Base-by-base conservation (phyloP, 2,113 vertebrate genomes). In the Psammodynastes pulverulentus region DNA sequence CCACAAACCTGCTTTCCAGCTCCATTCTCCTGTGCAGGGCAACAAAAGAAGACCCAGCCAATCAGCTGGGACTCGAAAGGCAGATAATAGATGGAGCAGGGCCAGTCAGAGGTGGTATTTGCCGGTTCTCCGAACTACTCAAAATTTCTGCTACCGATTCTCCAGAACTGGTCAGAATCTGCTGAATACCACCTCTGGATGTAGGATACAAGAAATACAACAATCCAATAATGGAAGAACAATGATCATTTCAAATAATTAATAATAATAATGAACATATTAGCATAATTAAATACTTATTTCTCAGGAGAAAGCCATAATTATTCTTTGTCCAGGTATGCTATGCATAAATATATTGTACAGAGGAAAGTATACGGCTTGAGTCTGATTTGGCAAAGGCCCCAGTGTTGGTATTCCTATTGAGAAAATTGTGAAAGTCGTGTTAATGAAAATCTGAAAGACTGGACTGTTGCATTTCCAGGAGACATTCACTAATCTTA, bases 311-410 rank as follows among this genome's bases (percentile, higher is more conserved):
- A 23, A 51, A 54, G 26, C n/a, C 88, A 26, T 58, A 24, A 89
- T n/a, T 56, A n/a, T 51, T 19, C 9, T 0, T 46, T 34, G 87
- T 91, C 5, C n/a, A 58, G 0, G 17, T 23, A 91, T 86, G 85
- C 91, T 43, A 39, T 58, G 90, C 88, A 39, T 84, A 39, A 85
- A 94, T 92, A 85, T 93, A 53, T 86, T 92, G 86, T 84, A 0
- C 0, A 58, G 84, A 51, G 86, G 89, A 72, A 92, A 58, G 48
- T 93, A 90, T 90, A 49, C 34, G 67, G 93, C 34, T 34, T 34
- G n/a, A 49, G 45, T 0, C 86, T 86, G 34, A 84, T 91, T 91
- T 0, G 0, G 39, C 86, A 91, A 86, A 88, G 85, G 86, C 53
- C 90, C 56, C 45, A 3, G 12, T 34, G 53, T 0, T 0, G 54